A percentile compares a stretch with the other conserved stretches of the same genome.
Evolutionary conservation across 2,113 vertebrate genomes (phyloP).

Genomic region (Microcebus lehilahytsara): DNA sequence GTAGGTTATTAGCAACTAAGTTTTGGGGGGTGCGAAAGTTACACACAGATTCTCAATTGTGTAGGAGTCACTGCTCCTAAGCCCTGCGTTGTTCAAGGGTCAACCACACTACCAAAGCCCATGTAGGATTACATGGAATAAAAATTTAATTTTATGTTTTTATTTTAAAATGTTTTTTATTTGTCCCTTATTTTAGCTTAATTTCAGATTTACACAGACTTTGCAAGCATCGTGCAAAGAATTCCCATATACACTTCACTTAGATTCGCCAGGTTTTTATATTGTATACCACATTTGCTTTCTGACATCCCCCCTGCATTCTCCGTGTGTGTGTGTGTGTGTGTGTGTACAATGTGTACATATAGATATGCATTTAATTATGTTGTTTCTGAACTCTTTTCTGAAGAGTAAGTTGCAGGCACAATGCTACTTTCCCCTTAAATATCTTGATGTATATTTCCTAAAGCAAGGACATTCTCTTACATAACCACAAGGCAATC

Average conservation of each 20-base stretch:
- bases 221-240: not conserved
- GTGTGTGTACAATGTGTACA: not conserved
- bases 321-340: not conserved
- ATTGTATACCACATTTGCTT: not conserved
- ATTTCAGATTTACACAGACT: not conserved
- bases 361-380: not conserved
- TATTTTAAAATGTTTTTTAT: not conserved
- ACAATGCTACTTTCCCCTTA: not conserved
- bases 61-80: no score
- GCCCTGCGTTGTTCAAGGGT: no score
- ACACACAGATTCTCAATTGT: no score
- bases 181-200: not conserved
- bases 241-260: not conserved
- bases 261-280: not conserved
- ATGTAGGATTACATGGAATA: not conserved
- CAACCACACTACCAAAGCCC: not conserved
- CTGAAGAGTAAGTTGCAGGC: not conserved
- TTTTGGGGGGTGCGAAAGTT: no score
- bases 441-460: not conserved
- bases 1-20: no score
- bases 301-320: not conserved
- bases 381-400: constrained; percentile 24
- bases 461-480: constrained; percentile 22
- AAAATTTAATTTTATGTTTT: constrained; percentile 21
- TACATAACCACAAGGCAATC: not conserved